Percentiles rank a stretch among this genome's conserved stretches.
These are phyloP conservation scores for Protosalanx chinensis DNA, from an alignment of 2,797 vertebrate genomes.

Conservation along the genomic window DNA sequence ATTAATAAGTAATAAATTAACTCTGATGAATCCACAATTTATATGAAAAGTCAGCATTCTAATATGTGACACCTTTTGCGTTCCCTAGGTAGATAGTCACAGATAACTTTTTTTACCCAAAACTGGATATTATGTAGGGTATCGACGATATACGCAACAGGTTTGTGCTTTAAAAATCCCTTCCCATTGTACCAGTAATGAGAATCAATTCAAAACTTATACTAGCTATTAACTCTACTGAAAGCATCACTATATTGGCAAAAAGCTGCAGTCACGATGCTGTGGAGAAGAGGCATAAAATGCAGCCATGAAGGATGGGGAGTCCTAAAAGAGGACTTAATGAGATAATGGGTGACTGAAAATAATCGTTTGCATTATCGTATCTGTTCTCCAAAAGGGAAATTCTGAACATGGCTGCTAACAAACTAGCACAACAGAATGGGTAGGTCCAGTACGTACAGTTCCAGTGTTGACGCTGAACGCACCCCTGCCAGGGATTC, in stretches of 20 bases:
- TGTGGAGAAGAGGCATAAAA: slow-evolving; percentile 83
- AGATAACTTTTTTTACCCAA: slow-evolving; percentile 82
- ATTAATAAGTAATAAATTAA: slow-evolving; percentile 97
- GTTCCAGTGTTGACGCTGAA: slow-evolving; percentile 73
- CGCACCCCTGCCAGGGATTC: slow-evolving; percentile 69
- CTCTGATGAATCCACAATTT: slow-evolving; percentile 97
- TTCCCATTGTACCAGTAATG: slow-evolving; percentile 94
- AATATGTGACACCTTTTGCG: slow-evolving; percentile 91
- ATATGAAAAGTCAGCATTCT: slow-evolving; percentile 98
- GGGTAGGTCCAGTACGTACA: slow-evolving; percentile 64
- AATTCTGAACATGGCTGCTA: slow-evolving; percentile 91
- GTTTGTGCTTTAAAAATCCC: slow-evolving; percentile 95
- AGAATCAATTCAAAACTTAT: slow-evolving; percentile 92
- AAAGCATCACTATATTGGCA: slow-evolving; percentile 98
- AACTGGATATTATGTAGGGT: slow-evolving; percentile 84
- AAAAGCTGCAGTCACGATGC: slow-evolving; percentile 97
- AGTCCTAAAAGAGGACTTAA: slow-evolving; percentile 81
- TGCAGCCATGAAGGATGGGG: slow-evolving; percentile 84
- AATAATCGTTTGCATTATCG: slow-evolving; percentile 92
- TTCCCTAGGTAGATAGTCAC: slow-evolving; percentile 93
- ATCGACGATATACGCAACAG: slow-evolving; percentile 94
- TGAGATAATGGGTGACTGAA: slow-evolving; percentile 84
- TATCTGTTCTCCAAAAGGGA: slow-evolving; percentile 91
- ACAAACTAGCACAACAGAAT: slow-evolving; percentile 85
- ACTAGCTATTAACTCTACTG: slow-evolving; percentile 96